Conservation (phyloP, 2,113 vertebrate genomes). For the Myotis davidii region DNA sequence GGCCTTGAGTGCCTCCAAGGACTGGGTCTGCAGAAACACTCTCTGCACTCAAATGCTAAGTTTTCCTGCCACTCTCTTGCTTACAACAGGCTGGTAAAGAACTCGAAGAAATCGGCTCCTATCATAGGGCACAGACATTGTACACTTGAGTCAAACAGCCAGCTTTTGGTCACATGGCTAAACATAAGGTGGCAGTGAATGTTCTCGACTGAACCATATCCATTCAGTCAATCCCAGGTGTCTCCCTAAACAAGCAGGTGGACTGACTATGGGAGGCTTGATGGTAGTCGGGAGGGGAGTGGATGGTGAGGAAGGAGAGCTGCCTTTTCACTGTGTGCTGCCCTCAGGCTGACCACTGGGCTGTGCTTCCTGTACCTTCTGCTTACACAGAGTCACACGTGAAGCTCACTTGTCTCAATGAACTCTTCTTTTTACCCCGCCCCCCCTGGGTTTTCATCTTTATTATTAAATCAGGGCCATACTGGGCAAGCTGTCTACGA, state of each 20-base stretch:
- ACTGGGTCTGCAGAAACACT: background rate
- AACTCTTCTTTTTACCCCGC: background rate
- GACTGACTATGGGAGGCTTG: background rate
- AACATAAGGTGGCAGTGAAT: background rate
- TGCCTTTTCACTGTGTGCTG: background rate
- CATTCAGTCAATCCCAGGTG: background rate
- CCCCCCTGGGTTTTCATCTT: background rate
- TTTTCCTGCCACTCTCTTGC: background rate
- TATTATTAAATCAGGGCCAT: background rate
- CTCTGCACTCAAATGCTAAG: background rate
- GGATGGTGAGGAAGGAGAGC: background rate
- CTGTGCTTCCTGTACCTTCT: background rate
- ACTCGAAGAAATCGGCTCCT: background rate
- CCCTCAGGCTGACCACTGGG: background rate
- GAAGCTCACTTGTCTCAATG: background rate
- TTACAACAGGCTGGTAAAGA: background rate
- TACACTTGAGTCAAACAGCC: background rate
- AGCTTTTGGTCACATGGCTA: background rate
- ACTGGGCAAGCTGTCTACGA: slow-evolving; percentile 31
- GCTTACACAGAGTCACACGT: background rate
- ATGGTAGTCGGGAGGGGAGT: accelerated
- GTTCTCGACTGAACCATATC: background rate
- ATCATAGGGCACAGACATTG: background rate
- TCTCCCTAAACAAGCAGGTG: background rate
- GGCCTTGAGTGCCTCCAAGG: background rate